Conservation (phyloP, 2,113 vertebrate species). For the Carollia perspicillata region DNA sequence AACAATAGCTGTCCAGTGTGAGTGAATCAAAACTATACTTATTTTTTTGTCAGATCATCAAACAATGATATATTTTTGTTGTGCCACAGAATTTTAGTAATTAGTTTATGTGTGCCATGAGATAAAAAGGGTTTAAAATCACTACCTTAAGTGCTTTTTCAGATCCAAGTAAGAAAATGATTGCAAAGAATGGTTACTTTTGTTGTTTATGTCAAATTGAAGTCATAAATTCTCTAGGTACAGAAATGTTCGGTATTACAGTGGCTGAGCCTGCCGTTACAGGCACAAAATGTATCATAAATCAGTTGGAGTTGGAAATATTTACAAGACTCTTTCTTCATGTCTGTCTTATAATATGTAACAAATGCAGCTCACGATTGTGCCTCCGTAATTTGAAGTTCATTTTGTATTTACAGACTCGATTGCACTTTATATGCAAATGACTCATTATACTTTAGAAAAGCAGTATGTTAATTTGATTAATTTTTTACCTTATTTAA, state of each 20-base stretch:
- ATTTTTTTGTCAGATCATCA: not conserved
- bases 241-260: not conserved
- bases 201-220: constrained; percentile 32
- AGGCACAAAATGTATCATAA: constrained; percentile 19
- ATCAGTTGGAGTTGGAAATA: constrained; percentile 35
- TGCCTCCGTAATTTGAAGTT: constrained; percentile 72
- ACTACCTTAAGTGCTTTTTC: not conserved
- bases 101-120: not conserved
- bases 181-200: constrained; percentile 30
- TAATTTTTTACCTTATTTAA: constrained; percentile 82
- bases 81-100: not conserved
- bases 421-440: constrained; percentile 82
- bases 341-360: constrained; percentile 17
- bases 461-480: constrained; percentile 82
- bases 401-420: constrained; percentile 78
- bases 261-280: not conserved
- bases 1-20: not conserved
- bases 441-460: constrained; percentile 78
- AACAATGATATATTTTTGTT: not conserved
- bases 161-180: not conserved
- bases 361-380: constrained; percentile 62
- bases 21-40: not conserved
- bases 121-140: not conserved
- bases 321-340: constrained; percentile 51
- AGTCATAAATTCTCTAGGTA: constrained; percentile 4